Conservation (phyloP, 2,113 vertebrate genomes). For the Tychaedon coryphoeus region DNA sequence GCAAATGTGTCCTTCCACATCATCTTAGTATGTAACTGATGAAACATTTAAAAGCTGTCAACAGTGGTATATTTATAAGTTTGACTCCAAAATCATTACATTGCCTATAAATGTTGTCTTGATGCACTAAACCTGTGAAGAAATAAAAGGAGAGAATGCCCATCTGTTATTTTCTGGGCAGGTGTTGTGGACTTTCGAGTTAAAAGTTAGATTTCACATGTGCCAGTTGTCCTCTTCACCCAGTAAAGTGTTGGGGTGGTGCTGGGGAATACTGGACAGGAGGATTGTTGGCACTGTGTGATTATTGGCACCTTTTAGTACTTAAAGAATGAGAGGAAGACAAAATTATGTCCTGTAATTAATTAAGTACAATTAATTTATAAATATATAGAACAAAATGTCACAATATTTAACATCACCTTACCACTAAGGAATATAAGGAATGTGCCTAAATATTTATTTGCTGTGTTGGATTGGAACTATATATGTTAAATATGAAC, state of each 20-base stretch:
- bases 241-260: accelerated
- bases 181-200: not conserved
- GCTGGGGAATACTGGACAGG: not conserved
- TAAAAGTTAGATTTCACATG: not conserved
- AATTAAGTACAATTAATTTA: not conserved
- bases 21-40: not conserved
- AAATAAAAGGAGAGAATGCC: not conserved
- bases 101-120: not conserved
- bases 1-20: not conserved
- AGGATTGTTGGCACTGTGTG: accelerated
- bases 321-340: not conserved
- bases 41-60: conserved; percentile 27
- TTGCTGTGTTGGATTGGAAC: not conserved
- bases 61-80: not conserved
- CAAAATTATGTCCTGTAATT: not conserved
- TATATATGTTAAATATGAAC: not conserved
- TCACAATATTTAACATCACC: not conserved
- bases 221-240: not conserved
- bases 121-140: not conserved
- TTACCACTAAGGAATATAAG: not conserved
- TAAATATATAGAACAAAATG: not conserved
- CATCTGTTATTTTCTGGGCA: not conserved
- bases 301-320: not conserved
- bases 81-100: not conserved
- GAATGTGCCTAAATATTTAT: accelerated